These are phyloP conservation scores for Mormyrops attenuatus DNA, from an alignment of 2,797 vertebrate genomes.

Conservation along the genomic window DNA sequence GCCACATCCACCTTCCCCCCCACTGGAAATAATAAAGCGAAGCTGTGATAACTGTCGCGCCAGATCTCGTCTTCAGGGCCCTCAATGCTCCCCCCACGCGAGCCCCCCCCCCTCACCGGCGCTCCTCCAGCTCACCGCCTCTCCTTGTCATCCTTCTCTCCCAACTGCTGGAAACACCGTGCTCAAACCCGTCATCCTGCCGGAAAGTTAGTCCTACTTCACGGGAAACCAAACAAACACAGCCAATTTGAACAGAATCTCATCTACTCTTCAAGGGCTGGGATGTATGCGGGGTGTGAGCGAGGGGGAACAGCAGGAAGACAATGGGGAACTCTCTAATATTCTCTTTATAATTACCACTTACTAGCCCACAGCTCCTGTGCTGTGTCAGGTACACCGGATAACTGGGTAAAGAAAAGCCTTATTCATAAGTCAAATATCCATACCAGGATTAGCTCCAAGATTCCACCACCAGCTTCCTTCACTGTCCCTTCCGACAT, in stretches of 20 bases:
- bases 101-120: neutral
- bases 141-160: neutral
- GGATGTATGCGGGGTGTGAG: slow-evolving; percentile 28
- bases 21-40: neutral
- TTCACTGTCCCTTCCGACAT: neutral
- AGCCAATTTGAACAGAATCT: slow-evolving; percentile 56
- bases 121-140: neutral
- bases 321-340: neutral
- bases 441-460: neutral
- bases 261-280: slow-evolving; percentile 45
- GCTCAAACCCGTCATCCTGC: slow-evolving; percentile 21
- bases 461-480: neutral
- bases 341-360: neutral
- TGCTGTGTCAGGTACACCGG: neutral
- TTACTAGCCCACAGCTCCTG: neutral
- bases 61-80: neutral
- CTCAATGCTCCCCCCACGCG: neutral
- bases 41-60: slow-evolving; percentile 7
- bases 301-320: neutral
- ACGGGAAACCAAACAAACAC: slow-evolving; percentile 40
- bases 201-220: slow-evolving; percentile 57
- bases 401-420: neutral
- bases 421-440: neutral
- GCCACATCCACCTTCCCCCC: neutral
- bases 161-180: neutral